Evolutionary conservation across 1,140 invertebrate species (phyloP).

Genomic region (Sycophaga agraensis): DNA sequence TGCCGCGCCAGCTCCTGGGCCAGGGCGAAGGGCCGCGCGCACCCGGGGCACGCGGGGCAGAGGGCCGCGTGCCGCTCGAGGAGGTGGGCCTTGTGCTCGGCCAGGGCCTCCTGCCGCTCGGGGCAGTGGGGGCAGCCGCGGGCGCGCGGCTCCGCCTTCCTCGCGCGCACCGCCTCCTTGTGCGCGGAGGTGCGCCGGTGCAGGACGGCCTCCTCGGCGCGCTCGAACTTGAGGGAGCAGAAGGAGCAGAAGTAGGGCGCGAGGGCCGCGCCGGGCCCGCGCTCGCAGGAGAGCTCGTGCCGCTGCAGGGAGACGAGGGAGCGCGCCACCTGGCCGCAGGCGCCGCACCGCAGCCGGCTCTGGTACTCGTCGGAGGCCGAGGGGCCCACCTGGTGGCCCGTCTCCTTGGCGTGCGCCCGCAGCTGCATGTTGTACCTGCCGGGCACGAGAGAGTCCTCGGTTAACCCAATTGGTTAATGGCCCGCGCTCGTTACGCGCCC

Average conservation of each 20-base stretch:
- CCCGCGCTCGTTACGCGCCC: no score
- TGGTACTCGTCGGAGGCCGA: slow-evolving; percentile 69
- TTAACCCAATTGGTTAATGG: no score
- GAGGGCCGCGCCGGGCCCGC: not conserved
- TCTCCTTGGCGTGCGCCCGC: slow-evolving; percentile 62
- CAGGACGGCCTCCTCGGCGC: slow-evolving; percentile 63
- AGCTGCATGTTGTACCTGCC: slow-evolving; percentile 68
- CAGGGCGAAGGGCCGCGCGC: slow-evolving; percentile 67
- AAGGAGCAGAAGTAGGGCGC: slow-evolving; percentile 66
- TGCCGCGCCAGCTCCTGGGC: slow-evolving; percentile 74
- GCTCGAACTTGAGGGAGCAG: slow-evolving; percentile 66
- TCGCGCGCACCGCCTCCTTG: slow-evolving; percentile 56
- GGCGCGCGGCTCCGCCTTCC: slow-evolving; percentile 40
- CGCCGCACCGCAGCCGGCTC: slow-evolving; percentile 61
- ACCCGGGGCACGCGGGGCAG: slow-evolving; percentile 65
- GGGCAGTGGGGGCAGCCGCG: slow-evolving; percentile 64
- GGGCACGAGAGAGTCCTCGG: no score
- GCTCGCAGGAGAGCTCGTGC: slow-evolving; percentile 53
- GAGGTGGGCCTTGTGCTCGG: slow-evolving; percentile 69
- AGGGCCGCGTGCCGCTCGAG: slow-evolving; percentile 63
- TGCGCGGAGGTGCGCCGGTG: slow-evolving; percentile 69
- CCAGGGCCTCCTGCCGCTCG: slow-evolving; percentile 55
- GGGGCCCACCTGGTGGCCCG: slow-evolving; percentile 55
- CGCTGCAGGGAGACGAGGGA: slow-evolving; percentile 67
- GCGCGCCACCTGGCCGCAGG: slow-evolving; percentile 62